A percentile compares a stretch with the other conserved stretches of the same genome.
These are phyloP conservation scores for Belgica antarctica DNA, from an alignment of 2,888 invertebrate genomes.

Conservation along the genomic window DNA sequence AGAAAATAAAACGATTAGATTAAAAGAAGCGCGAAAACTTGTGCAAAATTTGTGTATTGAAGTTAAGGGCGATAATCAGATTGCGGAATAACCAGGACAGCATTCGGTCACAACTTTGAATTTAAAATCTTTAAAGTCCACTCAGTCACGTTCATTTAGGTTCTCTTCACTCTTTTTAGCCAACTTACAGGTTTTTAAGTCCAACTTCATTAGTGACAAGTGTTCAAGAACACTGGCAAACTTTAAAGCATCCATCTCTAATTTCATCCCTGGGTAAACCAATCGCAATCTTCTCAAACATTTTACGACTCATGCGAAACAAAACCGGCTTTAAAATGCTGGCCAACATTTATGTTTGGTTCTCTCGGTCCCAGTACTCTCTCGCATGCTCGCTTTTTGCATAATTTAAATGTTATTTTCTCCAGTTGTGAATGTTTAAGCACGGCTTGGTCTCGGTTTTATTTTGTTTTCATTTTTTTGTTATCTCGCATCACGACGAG, in stretches of 20 bases:
- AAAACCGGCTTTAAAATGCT: not conserved
- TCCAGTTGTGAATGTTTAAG: not conserved
- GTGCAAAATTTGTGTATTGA: no score
- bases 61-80: no score
- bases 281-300: no score
- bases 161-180: no score
- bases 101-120: no score
- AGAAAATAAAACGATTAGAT: not conserved
- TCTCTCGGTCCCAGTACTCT: not conserved
- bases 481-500: not conserved
- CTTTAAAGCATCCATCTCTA: not conserved
- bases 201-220: no score
- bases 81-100: no score
- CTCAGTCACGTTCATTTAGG: no score
- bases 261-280: not conserved
- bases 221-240: no score
- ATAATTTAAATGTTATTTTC: constrained; percentile 24
- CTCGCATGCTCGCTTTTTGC: constrained; percentile 18
- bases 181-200: no score
- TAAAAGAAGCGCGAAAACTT: no score
- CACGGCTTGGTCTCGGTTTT: not conserved
- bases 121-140: no score
- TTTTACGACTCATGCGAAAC: not conserved
- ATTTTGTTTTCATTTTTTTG: not conserved
- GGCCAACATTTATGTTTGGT: not conserved